phyloP scores from a whole-genome alignment of 2,888 invertebrate species.

The Drosophila neonasuta region DNA sequence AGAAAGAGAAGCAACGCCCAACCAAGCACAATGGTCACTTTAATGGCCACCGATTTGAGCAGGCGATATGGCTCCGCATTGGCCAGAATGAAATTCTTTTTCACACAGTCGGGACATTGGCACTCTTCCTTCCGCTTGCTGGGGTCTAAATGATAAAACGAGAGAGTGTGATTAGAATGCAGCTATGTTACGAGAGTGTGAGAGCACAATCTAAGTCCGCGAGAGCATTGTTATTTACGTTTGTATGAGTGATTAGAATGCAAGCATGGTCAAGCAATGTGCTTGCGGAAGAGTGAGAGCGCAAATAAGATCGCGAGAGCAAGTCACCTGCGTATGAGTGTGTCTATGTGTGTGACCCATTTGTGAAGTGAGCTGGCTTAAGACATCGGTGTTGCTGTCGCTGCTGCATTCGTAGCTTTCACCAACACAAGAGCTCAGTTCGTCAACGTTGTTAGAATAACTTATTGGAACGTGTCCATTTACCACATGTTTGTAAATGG shows the following conservation, averaged over 20 bases:
- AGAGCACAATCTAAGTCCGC: neutral
- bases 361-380: conserved; percentile 63
- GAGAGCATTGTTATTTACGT: neutral
- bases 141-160: conserved; percentile 85
- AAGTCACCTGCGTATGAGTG: conserved; percentile 12
- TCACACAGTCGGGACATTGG: conserved; percentile 93
- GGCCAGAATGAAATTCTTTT: conserved; percentile 91
- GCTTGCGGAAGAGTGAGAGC: conserved; percentile 1
- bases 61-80: conserved; percentile 94
- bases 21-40: conserved; percentile 89
- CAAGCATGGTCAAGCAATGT: neutral
- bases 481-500: conserved; percentile 34
- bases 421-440: conserved; percentile 62
- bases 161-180: conserved; percentile 27
- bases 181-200: neutral
- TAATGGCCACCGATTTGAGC: conserved; percentile 90
- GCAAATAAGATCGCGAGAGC: conserved; percentile 23
- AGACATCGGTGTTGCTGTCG: conserved; percentile 33
- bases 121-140: conserved; percentile 90
- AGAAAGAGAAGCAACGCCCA: conserved; percentile 91
- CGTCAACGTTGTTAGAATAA: conserved; percentile 68
- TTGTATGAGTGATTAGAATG: neutral
- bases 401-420: conserved; percentile 64
- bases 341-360: conserved; percentile 55
- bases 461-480: conserved; percentile 78